Evolutionary conservation across 2,113 vertebrate species (phyloP).

Genomic region (Natator depressus): DNA sequence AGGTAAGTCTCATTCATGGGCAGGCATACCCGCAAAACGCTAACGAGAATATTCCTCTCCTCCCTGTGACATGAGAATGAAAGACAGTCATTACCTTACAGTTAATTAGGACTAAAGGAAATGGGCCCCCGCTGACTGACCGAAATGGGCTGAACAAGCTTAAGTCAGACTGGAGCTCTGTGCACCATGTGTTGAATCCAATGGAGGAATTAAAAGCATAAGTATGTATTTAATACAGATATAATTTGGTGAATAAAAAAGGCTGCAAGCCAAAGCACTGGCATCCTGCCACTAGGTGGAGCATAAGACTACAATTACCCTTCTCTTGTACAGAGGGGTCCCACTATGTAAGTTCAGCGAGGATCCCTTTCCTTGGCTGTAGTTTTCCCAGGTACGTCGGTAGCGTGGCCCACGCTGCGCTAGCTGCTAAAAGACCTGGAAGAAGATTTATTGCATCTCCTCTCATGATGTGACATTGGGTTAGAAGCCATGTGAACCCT

Average conservation of each 20-base stretch:
- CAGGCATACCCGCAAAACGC: no score
- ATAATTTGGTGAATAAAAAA: neutral
- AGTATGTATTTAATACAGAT: rapidly evolving
- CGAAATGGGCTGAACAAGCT: neutral
- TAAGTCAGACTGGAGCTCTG: neutral
- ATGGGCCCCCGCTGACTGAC: neutral
- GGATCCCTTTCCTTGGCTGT: neutral
- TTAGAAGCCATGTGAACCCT: neutral
- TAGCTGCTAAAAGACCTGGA: neutral
- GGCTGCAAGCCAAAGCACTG: neutral
- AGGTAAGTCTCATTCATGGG: no score
- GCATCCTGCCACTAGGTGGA: neutral
- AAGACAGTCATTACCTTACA: neutral
- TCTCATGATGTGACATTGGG: neutral
- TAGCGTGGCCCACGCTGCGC: neutral
- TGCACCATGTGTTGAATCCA: neutral
- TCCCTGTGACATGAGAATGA: neutral
- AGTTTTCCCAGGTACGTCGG: neutral
- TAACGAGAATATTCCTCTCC: no score
- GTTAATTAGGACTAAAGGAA: neutral
- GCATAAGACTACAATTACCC: neutral
- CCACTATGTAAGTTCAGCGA: rapidly evolving
- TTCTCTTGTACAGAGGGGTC: neutral
- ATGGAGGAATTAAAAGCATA: neutral
- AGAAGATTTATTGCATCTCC: no score